Evolutionary conservation across 2,113 vertebrate genomes (phyloP).

Genomic region (Percina caprodes): DNA sequence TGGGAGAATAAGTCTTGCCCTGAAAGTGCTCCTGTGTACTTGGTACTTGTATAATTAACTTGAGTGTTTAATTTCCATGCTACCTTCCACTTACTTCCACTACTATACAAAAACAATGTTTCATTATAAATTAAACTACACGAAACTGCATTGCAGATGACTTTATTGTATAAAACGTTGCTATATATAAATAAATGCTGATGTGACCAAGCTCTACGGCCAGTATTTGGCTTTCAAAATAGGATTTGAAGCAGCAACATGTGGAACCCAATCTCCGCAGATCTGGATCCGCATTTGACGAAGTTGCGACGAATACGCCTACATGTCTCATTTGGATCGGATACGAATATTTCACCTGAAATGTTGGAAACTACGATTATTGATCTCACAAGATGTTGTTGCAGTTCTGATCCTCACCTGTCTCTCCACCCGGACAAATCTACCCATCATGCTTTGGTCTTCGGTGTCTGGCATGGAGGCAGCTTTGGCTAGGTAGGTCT

Average conservation of each 20-base stretch:
- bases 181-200: neutral
- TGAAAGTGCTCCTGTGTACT: too few relatives aligned
- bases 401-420: slow-evolving; percentile 84
- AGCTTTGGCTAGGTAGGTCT: slow-evolving; percentile 90
- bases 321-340: neutral
- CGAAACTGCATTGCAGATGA: too few relatives aligned
- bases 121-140: too few relatives aligned
- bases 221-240: neutral
- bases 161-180: too few relatives aligned
- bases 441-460: slow-evolving; percentile 99
- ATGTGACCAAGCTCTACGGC: neutral
- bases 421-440: slow-evolving; percentile 96
- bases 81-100: too few relatives aligned
- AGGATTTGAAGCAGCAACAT: neutral
- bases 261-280: neutral
- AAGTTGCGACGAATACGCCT: neutral
- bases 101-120: too few relatives aligned
- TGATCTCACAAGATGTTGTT: too few relatives aligned
- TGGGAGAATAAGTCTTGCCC: too few relatives aligned
- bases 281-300: neutral
- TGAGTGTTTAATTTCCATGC: too few relatives aligned
- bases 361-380: too few relatives aligned
- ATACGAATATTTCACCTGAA: neutral
- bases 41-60: too few relatives aligned
- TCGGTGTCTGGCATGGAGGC: slow-evolving; percentile 89